These are phyloP conservation scores for Bergia puertoricense DNA, from an alignment of 92 coral and sea anemone species.

Conservation along the genomic window DNA sequence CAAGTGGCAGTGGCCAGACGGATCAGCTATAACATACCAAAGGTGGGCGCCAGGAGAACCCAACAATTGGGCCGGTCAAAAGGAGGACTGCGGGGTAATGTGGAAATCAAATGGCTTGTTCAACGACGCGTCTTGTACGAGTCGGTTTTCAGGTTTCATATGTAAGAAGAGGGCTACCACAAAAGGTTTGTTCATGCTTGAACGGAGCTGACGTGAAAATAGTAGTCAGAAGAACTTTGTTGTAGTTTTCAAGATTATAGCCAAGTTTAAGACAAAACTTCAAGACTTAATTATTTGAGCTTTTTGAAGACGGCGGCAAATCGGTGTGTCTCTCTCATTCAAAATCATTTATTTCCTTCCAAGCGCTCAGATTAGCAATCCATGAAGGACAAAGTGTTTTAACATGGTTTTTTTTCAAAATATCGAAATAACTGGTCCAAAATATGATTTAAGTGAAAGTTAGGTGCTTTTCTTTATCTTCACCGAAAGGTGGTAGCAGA, in stretches of 20 bases:
- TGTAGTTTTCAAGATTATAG: neutral
- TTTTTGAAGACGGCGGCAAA: too few species aligned
- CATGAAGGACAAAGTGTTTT: too few species aligned
- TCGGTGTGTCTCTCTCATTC: too few species aligned
- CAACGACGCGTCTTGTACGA: neutral
- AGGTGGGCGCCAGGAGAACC: slow-evolving; percentile 31
- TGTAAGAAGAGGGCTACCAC: slow-evolving; percentile 14
- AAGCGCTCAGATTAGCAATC: too few species aligned
- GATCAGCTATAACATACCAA: neutral
- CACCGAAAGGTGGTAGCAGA: too few species aligned
- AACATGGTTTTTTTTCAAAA: too few species aligned
- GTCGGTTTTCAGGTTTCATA: neutral
- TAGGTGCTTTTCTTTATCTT: too few species aligned
- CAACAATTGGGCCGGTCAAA: neutral
- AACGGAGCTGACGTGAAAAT: neutral
- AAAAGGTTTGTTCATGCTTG: slow-evolving; percentile 9
- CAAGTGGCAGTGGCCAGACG: slow-evolving; percentile 43
- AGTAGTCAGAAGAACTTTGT: neutral
- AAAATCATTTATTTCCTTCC: too few species aligned
- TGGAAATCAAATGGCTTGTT: neutral
- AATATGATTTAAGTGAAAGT: too few species aligned
- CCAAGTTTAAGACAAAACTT: too few species aligned
- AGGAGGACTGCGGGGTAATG: slow-evolving; percentile 17
- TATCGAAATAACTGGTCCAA: too few species aligned
- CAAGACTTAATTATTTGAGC: too few species aligned